Evolutionary conservation across 2,888 invertebrate species (phyloP), one percentile per base, ranked within the genome.

Genomic region (Xestoiulus laeticollis): DNA sequence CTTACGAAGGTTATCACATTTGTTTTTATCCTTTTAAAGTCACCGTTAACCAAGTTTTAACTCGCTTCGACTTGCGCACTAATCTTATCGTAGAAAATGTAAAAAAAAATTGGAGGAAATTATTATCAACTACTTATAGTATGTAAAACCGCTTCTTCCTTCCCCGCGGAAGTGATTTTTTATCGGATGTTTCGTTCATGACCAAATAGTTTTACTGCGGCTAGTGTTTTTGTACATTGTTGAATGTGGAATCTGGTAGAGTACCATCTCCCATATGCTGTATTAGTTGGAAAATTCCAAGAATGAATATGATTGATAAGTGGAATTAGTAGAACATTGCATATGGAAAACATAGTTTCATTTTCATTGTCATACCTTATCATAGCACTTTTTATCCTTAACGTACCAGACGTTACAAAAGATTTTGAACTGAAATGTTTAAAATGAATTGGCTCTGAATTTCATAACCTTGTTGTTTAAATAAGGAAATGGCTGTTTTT

Each of bases 111-210:
- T 30, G 30, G 19, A 32, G 16, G 30, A 30, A 78, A 78, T 78
- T 78, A 26, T 30, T 78, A 30, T 78, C 30, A 32, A 30, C 78
- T 78, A 78, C 78, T 78, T 78, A 78, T 78, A 78, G 78, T 78
- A 78, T 78, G 78, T 78, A 78, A 78, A 78, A 78, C 78, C 78
- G 78, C 78, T 78, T 78, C 78, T 78, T 78, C 78, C 78, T 78
- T 78, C 16, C 78, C 78, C 16, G 4, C 16, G 78, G 78, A 78
- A 78, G 78, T 32, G 1, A 12, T 78, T 59, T 59, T 78, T 59
- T 78, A 78, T 30, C 78, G 5, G 78, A 26, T 78, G 16, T 30
- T 78, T 30, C 30, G 78, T 78, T 78, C 30, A 26, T 78, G 26
- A 32, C 16, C 78, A 26, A 78, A 14, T 78, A 78, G 78, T 78